These are phyloP conservation scores for Rhorus exstirpatorius DNA, from an alignment of 2,888 invertebrate genomes.

Conservation along the genomic window DNA sequence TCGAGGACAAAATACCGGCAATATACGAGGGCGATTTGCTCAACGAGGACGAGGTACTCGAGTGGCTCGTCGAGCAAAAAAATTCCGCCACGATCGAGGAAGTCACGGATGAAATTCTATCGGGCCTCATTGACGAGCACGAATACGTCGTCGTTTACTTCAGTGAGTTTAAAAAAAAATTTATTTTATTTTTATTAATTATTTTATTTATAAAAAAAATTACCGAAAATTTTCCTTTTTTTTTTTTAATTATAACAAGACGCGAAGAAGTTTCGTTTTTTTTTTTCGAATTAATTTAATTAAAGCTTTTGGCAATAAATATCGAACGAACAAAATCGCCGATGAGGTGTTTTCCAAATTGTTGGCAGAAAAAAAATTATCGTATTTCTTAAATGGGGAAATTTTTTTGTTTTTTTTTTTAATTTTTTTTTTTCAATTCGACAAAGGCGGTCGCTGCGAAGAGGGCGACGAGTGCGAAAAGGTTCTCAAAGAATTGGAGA, in stretches of 20 bases:
- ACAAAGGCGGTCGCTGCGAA: slow-evolving; percentile 92
- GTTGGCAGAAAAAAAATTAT: no score
- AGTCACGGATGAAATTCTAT: slow-evolving; percentile 96
- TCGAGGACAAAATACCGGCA: slow-evolving; percentile 96
- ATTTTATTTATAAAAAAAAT: no score
- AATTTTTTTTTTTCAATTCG: slow-evolving; percentile 48
- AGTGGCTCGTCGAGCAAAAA: slow-evolving; percentile 95
- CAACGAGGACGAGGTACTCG: slow-evolving; percentile 96
- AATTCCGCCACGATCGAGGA: slow-evolving; percentile 97
- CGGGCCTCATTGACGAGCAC: slow-evolving; percentile 94
- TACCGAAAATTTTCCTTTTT: no score
- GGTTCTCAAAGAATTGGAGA: slow-evolving; percentile 94
- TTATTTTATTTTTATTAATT: no score
- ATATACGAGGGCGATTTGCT: slow-evolving; percentile 96
- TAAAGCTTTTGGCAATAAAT: background rate
- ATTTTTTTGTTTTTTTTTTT: slow-evolving; percentile 2
- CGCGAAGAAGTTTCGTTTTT: background rate
- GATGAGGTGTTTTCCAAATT: no score
- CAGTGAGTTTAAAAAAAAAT: slow-evolving; percentile 88
- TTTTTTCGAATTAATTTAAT: no score
- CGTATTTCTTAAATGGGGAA: no score
- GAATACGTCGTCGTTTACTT: slow-evolving; percentile 98
- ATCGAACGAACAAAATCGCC: no score
- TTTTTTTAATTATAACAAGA: slow-evolving; percentile 8
- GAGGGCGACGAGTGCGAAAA: slow-evolving; percentile 95